Conservation (phyloP, 92 coral and sea anemone genomes). For the Parazoanthus swiftii region DNA sequence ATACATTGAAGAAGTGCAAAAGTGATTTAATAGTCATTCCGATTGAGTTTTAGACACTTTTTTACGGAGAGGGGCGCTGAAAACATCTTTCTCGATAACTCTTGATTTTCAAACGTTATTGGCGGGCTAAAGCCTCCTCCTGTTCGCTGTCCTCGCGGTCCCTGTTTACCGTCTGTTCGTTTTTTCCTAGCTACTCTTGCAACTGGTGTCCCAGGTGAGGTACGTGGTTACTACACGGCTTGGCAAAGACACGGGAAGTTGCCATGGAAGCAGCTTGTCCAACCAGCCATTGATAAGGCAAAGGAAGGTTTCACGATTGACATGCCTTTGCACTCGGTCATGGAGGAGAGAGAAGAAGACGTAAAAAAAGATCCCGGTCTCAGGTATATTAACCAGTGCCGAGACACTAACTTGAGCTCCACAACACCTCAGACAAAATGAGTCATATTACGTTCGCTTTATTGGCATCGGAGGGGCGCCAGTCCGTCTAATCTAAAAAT, state of each 20-base stretch:
- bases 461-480: not conserved
- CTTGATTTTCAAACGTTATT: no score
- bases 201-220: constrained; percentile 85
- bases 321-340: constrained; percentile 52
- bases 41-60: no score
- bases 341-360: constrained; percentile 33
- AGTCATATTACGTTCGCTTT: no score
- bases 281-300: constrained; percentile 80
- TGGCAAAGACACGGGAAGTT: constrained; percentile 77
- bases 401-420: no score
- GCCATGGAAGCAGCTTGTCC: constrained; percentile 78
- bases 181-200: constrained; percentile 53
- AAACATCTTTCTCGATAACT: no score
- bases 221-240: constrained; percentile 72
- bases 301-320: constrained; percentile 70
- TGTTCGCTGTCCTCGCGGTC: no score
- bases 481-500: no score
- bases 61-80: no score
- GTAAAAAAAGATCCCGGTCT: constrained; percentile 65
- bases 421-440: no score
- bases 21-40: no score
- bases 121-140: no score
- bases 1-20: no score
- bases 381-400: constrained; percentile 39
- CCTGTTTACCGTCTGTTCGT: not conserved